Evolutionary conservation across 2,888 invertebrate genomes (phyloP).

Genomic region (Cataglyphis albicans): DNA sequence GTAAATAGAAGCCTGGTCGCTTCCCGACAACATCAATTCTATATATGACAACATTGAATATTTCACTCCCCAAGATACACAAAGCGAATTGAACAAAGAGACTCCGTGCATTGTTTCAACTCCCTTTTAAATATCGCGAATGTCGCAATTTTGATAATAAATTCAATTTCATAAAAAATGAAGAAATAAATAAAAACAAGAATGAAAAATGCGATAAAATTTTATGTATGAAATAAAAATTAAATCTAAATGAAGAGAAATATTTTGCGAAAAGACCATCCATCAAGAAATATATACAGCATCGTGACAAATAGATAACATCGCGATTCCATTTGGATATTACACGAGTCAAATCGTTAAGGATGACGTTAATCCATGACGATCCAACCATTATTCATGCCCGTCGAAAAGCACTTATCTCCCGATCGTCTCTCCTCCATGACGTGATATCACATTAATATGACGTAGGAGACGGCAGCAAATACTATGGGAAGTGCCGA

Average conservation of each 20-base stretch:
- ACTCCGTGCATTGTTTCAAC: background rate
- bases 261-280: background rate
- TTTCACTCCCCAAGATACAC: background rate
- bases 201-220: background rate
- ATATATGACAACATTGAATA: background rate
- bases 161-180: background rate
- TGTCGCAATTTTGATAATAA: too few species aligned
- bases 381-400: constrained; percentile 30
- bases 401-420: constrained; percentile 40
- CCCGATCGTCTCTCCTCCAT: constrained; percentile 16
- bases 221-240: background rate
- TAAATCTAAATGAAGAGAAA: background rate
- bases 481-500: constrained; percentile 49
- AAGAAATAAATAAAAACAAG: background rate
- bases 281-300: background rate
- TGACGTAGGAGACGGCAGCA: constrained; percentile 21
- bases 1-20: background rate
- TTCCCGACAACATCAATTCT: constrained; percentile 2
- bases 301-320: background rate
- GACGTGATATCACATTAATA: constrained; percentile 28
- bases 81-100: background rate
- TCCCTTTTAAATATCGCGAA: background rate
- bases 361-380: background rate
- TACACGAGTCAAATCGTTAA: constrained; percentile 16
- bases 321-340: background rate